phyloP scores from a whole-genome alignment of 2,888 invertebrate genomes.

The Rhingia rostrata region DNA sequence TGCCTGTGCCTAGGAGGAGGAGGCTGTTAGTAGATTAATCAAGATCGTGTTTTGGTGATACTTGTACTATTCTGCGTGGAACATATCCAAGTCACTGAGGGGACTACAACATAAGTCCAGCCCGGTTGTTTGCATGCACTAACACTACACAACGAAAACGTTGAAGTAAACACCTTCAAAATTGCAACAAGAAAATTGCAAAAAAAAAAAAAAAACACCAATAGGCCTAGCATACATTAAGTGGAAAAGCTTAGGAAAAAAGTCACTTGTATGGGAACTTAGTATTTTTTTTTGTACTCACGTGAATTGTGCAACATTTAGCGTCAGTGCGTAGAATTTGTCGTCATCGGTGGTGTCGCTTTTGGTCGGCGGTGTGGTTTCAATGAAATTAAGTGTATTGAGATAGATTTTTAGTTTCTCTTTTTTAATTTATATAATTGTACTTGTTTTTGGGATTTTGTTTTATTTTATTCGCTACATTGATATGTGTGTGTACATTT shows the following conservation, averaged over 20 bases:
- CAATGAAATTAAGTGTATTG: conserved; percentile 59
- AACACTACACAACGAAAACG: not conserved
- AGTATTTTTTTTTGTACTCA: conserved; percentile 49
- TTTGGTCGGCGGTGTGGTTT: conserved; percentile 54
- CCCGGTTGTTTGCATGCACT: conserved; percentile 53
- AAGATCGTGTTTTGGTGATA: conserved; percentile 72
- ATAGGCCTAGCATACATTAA: conserved; percentile 43
- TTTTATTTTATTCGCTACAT: not conserved
- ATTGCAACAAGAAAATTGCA: conserved; percentile 24
- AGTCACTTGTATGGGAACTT: conserved; percentile 62
- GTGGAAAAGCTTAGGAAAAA: conserved; percentile 44
- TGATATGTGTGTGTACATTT: too few species aligned
- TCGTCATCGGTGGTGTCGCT: conserved; percentile 54
- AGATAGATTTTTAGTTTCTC: conserved; percentile 61
- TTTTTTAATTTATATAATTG: conserved; percentile 63
- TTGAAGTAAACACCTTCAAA: conserved; percentile 64
- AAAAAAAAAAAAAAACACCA: conserved; percentile 42
- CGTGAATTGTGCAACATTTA: conserved; percentile 69
- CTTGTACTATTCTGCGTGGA: conserved; percentile 38
- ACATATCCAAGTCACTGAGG: conserved; percentile 26
- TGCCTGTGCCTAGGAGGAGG: conserved; percentile 25
- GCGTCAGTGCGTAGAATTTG: conserved; percentile 67
- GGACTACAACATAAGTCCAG: conserved; percentile 47
- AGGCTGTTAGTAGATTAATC: conserved; percentile 58
- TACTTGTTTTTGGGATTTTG: conserved; percentile 42